Evolutionary conservation across 2,797 vertebrate genomes (phyloP).

Genomic region (Sparus aurata): DNA sequence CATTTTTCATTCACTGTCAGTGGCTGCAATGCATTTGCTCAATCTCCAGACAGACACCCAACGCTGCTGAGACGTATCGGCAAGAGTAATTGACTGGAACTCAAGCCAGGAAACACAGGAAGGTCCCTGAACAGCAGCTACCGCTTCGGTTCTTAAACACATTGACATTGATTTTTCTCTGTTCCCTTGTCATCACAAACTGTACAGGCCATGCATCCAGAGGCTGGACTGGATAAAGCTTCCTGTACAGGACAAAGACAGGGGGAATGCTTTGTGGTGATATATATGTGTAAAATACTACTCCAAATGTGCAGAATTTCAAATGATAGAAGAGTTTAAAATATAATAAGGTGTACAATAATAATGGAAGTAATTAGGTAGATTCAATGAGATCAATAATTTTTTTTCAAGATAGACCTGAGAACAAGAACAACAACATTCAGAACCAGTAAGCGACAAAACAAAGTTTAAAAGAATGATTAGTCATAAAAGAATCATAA

Average conservation of each 20-base stretch:
- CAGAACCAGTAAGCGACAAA: background rate
- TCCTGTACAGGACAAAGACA: background rate
- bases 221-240: constrained; percentile 1
- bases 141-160: constrained; percentile 64
- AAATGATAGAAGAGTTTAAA: background rate
- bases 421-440: background rate
- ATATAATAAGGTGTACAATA: background rate
- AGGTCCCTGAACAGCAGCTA: constrained; percentile 49
- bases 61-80: constrained; percentile 35
- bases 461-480: too few relatives aligned
- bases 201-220: constrained; percentile 44
- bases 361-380: background rate
- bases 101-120: constrained; percentile 49
- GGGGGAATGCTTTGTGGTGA: background rate
- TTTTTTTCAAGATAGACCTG: too few relatives aligned
- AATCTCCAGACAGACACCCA: constrained; percentile 21
- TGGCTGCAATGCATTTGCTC: constrained; percentile 33
- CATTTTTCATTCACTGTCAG: constrained; percentile 26
- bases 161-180: constrained; percentile 74
- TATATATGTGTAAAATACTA: background rate
- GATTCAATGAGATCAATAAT: background rate
- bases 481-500: background rate
- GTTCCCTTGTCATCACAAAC: constrained; percentile 63
- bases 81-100: constrained; percentile 67
- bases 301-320: background rate